These are phyloP conservation scores for Agraylea sexmaculata DNA, from an alignment of 1,140 invertebrate species.

Conservation along the genomic window DNA sequence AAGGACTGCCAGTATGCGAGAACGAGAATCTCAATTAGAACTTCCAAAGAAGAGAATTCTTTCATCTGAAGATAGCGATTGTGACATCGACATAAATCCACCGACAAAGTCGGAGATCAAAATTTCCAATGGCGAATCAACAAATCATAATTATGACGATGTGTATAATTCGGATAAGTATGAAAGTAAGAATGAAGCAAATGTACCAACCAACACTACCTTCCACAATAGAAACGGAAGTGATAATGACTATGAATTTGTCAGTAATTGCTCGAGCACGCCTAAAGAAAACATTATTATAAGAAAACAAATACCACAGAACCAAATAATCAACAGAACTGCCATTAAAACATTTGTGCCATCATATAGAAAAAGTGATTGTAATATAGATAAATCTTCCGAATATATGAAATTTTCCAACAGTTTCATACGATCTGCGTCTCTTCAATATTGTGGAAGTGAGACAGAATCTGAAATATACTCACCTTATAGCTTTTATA, in stretches of 20 bases:
- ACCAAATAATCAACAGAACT: slow-evolving; percentile 4
- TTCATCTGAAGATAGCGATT: slow-evolving; percentile 35
- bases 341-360: slow-evolving; percentile 13
- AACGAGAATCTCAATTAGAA: slow-evolving; percentile 51
- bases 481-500: slow-evolving; percentile 65
- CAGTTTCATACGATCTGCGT: slow-evolving; percentile 39
- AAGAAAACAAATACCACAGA: slow-evolving; percentile 11
- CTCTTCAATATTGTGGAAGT: slow-evolving; percentile 65
- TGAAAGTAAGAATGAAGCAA: slow-evolving; percentile 22
- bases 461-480: slow-evolving; percentile 73
- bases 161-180: slow-evolving; percentile 37
- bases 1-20: slow-evolving; percentile 69
- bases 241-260: slow-evolving; percentile 53
- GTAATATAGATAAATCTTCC: slow-evolving; percentile 16
- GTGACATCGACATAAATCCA: slow-evolving; percentile 27
- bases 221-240: slow-evolving; percentile 36
- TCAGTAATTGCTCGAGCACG: slow-evolving; percentile 29
- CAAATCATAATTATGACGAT: slow-evolving; percentile 38
- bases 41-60: slow-evolving; percentile 41
- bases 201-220: slow-evolving; percentile 8
- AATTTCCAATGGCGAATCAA: slow-evolving; percentile 32
- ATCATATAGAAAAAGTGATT: slow-evolving; percentile 19
- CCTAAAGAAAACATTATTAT: slow-evolving; percentile 5
- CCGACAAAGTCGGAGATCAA: slow-evolving; percentile 26
- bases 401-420: slow-evolving; percentile 35